Percentiles rank a stretch among this genome's conserved stretches.
Conservation (phyloP, 2,113 vertebrate genomes). For the Gnathonemus echidnorhynchus region DNA sequence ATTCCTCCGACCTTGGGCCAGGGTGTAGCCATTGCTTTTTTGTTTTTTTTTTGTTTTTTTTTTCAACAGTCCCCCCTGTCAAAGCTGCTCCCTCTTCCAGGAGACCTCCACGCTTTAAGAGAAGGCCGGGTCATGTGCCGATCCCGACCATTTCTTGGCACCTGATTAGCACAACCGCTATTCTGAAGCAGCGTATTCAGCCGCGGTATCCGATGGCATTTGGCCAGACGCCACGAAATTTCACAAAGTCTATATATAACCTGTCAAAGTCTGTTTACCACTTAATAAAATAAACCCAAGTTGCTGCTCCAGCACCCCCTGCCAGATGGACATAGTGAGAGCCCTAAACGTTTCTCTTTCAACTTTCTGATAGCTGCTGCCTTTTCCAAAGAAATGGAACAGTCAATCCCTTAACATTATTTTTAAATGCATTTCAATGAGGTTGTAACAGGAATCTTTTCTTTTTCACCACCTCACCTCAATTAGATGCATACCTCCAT, state of each 20-base stretch:
- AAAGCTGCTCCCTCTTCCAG: constrained; percentile 25
- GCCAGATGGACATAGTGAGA: constrained; percentile 34
- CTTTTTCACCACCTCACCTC: neutral
- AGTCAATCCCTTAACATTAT: neutral
- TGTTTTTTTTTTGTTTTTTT: neutral
- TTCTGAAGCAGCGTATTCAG: constrained; percentile 47
- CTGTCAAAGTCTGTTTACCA: constrained; percentile 36
- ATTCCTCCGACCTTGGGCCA: neutral
- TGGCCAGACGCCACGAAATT: constrained; percentile 43
- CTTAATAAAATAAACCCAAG: constrained; percentile 42
- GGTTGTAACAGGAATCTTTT: neutral
- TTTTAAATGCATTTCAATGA: constrained; percentile 17
- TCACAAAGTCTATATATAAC: constrained; percentile 44
- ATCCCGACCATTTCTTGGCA: constrained; percentile 50
- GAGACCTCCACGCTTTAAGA: constrained; percentile 9
- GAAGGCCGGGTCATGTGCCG: constrained; percentile 43
- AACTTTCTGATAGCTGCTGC: neutral
- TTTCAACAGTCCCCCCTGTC: neutral
- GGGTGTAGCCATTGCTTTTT: neutral
- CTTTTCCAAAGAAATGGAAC: constrained; percentile 9
- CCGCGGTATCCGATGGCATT: constrained; percentile 31
- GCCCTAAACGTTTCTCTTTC: constrained; percentile 24
- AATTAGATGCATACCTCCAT: neutral
- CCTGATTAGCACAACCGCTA: constrained; percentile 51
- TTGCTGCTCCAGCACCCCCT: constrained; percentile 10